These are phyloP conservation scores for Bubo blakistoni DNA, from an alignment of 2,113 vertebrate genomes.

Conservation along the genomic window DNA sequence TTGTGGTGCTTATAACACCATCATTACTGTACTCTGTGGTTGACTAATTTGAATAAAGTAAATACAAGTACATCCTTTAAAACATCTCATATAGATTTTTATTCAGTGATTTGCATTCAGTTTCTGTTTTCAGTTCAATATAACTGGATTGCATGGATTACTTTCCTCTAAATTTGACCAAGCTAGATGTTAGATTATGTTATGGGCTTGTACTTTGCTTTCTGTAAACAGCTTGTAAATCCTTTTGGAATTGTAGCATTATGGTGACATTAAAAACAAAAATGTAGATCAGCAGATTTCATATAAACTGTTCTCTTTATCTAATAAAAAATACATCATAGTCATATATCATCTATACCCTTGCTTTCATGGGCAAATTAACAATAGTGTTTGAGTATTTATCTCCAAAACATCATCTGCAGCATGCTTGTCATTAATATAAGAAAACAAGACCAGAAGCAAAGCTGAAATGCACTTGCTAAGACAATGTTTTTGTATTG, in stretches of 20 bases:
- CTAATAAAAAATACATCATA: constrained; percentile 55
- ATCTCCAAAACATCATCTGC: constrained; percentile 29
- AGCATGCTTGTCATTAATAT: constrained; percentile 32
- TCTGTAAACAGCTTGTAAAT: constrained; percentile 58
- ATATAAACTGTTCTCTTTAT: constrained; percentile 49
- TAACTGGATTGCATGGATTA: constrained; percentile 25
- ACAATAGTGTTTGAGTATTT: constrained; percentile 15
- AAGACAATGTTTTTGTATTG: neutral
- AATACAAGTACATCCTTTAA: neutral
- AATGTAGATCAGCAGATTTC: constrained; percentile 31
- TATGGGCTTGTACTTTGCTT: neutral
- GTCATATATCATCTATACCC: constrained; percentile 33
- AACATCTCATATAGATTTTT: neutral
- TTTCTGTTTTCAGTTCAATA: neutral
- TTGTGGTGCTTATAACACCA: neutral
- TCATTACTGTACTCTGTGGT: neutral
- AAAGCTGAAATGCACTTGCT: constrained; percentile 1
- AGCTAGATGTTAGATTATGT: neutral
- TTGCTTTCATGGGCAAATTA: constrained; percentile 45
- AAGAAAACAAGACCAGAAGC: constrained; percentile 14
- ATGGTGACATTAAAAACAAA: constrained; percentile 27
- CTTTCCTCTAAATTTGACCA: constrained; percentile 19
- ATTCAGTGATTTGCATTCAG: neutral
- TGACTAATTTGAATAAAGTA: neutral
- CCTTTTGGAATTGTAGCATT: constrained; percentile 45